These are phyloP conservation scores for Diorhabda elongata DNA, from an alignment of 1,140 invertebrate genomes.

Conservation along the genomic window DNA sequence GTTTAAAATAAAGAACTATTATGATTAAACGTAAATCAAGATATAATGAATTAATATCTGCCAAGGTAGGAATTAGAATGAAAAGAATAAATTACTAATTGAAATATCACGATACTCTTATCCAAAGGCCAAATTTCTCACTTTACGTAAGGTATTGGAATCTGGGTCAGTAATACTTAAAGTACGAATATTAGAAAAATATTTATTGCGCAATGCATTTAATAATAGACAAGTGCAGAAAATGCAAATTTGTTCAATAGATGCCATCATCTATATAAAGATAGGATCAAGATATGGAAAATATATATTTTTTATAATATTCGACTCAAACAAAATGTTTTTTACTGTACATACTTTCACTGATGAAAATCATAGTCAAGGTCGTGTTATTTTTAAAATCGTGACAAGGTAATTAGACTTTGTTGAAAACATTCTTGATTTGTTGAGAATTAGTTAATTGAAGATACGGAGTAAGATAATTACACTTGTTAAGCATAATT, in stretches of 20 bases:
- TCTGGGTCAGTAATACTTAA: not conserved
- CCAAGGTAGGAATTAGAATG: not conserved
- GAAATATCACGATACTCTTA: not conserved
- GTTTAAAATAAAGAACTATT: not conserved
- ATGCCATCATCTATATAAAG: not conserved
- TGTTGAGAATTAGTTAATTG: too few relatives aligned
- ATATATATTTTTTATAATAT: too few relatives aligned
- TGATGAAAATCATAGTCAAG: too few relatives aligned
- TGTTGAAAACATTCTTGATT: too few relatives aligned
- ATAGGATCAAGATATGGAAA: too few relatives aligned
- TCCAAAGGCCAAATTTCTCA: constrained; percentile 2
- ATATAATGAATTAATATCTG: not conserved
- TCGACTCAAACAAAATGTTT: too few relatives aligned
- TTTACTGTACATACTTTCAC: too few relatives aligned
- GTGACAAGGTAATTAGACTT: too few relatives aligned
- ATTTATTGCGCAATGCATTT: not conserved
- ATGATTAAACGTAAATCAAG: not conserved
- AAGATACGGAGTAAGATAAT: too few relatives aligned
- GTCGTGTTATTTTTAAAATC: too few relatives aligned
- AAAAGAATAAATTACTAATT: not conserved
- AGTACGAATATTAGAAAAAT: not conserved
- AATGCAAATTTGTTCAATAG: not conserved
- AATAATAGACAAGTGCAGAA: not conserved
- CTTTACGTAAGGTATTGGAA: not conserved
- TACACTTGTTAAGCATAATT: too few relatives aligned